These are phyloP conservation scores for Drosophila auraria DNA, from an alignment of 1,140 invertebrate species.

Conservation along the genomic window DNA sequence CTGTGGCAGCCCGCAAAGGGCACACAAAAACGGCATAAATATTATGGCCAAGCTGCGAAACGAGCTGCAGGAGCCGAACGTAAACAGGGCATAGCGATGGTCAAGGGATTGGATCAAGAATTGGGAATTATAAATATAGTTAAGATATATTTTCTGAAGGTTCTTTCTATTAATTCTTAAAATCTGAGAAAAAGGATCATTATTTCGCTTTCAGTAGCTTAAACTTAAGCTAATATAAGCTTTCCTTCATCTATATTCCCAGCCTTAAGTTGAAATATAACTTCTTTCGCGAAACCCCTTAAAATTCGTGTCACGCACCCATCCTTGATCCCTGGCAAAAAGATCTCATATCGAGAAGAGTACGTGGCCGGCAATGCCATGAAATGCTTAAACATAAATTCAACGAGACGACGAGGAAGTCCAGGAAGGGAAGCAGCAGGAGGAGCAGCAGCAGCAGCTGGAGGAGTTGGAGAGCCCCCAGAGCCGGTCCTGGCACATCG, in stretches of 20 bases:
- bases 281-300: background rate
- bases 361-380: slow-evolving; percentile 69
- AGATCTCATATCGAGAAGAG: slow-evolving; percentile 69
- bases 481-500: slow-evolving; percentile 49
- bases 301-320: slow-evolving; percentile 32
- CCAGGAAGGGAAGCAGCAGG: slow-evolving; percentile 8
- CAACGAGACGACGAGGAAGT: slow-evolving; percentile 52
- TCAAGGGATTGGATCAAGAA: background rate
- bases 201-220: background rate
- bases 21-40: slow-evolving; percentile 79
- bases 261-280: background rate
- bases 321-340: slow-evolving; percentile 17
- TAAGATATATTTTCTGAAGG: no score
- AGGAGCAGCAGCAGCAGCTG: slow-evolving; percentile 9
- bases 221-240: background rate
- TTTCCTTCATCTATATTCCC: no score
- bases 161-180: no score
- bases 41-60: slow-evolving; percentile 73
- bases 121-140: background rate
- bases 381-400: slow-evolving; percentile 78
- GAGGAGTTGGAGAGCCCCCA: slow-evolving; percentile 4
- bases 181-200: no score
- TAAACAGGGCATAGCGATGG: slow-evolving; percentile 52
- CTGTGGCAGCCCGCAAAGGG: slow-evolving; percentile 62
- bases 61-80: slow-evolving; percentile 36